These are phyloP conservation scores for Tapera naevia DNA, from an alignment of 2,797 vertebrate genomes.

Conservation along the genomic window DNA sequence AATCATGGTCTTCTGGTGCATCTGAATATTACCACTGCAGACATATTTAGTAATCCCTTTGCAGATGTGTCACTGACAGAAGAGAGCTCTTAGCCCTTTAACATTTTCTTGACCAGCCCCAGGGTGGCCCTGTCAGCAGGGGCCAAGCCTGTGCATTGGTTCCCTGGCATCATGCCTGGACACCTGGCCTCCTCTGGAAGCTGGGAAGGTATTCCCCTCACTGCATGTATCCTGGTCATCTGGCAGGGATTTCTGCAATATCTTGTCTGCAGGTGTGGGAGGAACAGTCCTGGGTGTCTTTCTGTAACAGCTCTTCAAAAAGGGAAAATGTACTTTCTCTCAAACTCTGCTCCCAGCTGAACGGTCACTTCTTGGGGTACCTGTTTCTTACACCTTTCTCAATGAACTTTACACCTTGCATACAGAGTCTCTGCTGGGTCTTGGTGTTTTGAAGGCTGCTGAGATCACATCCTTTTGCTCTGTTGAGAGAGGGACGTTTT, in stretches of 20 bases:
- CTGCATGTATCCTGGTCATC: neutral
- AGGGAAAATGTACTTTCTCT: neutral
- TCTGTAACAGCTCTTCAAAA: neutral
- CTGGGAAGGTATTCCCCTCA: neutral
- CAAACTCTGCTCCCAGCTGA: neutral
- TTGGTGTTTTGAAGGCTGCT: too few relatives aligned
- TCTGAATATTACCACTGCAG: neutral
- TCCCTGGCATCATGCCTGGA: rapidly evolving
- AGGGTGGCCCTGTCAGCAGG: too few relatives aligned
- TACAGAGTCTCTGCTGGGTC: too few relatives aligned
- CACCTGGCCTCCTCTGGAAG: neutral
- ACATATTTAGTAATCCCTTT: neutral
- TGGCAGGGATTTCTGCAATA: neutral
- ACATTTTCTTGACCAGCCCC: neutral
- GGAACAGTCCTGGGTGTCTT: neutral
- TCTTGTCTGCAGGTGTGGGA: neutral
- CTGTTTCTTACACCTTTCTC: too few relatives aligned
- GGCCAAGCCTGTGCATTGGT: neutral
- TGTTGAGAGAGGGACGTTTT: neutral
- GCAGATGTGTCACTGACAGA: neutral
- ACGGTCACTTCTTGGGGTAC: neutral
- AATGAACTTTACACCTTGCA: too few relatives aligned
- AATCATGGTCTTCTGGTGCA: rapidly evolving
- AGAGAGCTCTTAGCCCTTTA: neutral
- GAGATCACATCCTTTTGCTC: too few relatives aligned